Conservation (phyloP, 2,797 vertebrate genomes). For the Lophotriccus pileatus region DNA sequence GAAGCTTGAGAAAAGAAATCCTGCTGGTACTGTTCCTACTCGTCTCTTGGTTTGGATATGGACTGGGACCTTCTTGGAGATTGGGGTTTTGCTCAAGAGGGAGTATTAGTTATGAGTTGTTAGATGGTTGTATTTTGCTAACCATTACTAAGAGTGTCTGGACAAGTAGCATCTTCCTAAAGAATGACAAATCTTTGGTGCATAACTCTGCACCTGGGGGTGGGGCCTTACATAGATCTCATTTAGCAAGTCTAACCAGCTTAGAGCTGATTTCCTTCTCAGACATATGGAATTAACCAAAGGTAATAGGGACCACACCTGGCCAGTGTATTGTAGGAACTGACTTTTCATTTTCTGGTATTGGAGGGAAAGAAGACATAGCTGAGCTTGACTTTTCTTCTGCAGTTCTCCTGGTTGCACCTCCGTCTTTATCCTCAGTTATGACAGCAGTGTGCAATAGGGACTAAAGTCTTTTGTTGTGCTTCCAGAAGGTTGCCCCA, state of each 20-base stretch:
- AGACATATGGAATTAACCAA: constrained; percentile 24
- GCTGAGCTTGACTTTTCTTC: not conserved
- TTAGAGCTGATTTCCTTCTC: constrained; percentile 48
- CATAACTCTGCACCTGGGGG: not conserved
- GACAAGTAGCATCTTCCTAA: not conserved
- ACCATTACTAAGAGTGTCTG: not conserved
- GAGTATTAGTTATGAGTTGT: not conserved
- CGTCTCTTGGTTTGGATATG: not conserved
- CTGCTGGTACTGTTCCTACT: not conserved
- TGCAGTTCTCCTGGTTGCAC: not conserved
- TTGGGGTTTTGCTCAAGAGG: not conserved
- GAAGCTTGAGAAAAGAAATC: not conserved
- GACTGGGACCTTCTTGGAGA: not conserved
- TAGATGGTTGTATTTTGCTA: not conserved
- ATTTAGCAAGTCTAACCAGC: not conserved
- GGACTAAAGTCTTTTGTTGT: not conserved
- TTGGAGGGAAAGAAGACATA: not conserved
- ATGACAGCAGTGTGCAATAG: not conserved
- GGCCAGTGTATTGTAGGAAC: not conserved
- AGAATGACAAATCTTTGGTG: not conserved
- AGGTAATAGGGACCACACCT: not conserved
- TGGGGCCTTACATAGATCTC: not conserved
- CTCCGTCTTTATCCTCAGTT: not conserved
- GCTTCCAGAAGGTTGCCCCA: not conserved
- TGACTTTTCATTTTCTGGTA: not conserved